A percentile compares a stretch with the other conserved stretches of the same genome.
phyloP scores from a whole-genome alignment of 2,113 vertebrate genomes.

The Pelecanoides urinatrix region DNA sequence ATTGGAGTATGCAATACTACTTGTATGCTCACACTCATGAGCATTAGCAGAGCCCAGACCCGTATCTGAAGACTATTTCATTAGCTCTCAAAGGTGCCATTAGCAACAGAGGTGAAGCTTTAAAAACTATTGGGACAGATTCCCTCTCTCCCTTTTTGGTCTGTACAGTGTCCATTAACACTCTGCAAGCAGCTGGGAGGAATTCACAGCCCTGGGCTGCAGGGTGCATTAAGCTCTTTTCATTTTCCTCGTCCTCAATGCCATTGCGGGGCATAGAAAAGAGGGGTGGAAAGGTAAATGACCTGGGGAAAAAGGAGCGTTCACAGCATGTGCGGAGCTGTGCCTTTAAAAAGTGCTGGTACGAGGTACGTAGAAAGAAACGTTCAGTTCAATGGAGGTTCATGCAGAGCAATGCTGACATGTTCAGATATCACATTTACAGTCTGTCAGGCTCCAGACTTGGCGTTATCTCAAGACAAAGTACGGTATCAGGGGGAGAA shows the following conservation, averaged over 20 bases:
- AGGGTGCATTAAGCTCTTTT: not conserved
- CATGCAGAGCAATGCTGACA: not conserved
- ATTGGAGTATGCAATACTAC: not conserved
- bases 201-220: not conserved
- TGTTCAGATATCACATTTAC: not conserved
- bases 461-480: not conserved
- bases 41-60: not conserved
- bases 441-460: not conserved
- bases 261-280: not conserved
- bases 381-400: not conserved
- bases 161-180: not conserved
- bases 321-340: not conserved
- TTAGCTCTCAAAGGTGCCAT: conserved; percentile 8
- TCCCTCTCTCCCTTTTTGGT: not conserved
- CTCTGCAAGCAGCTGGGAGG: not conserved
- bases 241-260: not conserved
- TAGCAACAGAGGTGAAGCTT: not conserved
- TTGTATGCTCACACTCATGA: not conserved
- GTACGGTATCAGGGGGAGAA: fast-evolving
- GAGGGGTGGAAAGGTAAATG: not conserved
- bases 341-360: not conserved
- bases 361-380: not conserved
- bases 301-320: not conserved
- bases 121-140: not conserved
- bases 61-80: not conserved